Conservation (phyloP, 2,113 vertebrate species). For the Tragelaphus strepsiceros region DNA sequence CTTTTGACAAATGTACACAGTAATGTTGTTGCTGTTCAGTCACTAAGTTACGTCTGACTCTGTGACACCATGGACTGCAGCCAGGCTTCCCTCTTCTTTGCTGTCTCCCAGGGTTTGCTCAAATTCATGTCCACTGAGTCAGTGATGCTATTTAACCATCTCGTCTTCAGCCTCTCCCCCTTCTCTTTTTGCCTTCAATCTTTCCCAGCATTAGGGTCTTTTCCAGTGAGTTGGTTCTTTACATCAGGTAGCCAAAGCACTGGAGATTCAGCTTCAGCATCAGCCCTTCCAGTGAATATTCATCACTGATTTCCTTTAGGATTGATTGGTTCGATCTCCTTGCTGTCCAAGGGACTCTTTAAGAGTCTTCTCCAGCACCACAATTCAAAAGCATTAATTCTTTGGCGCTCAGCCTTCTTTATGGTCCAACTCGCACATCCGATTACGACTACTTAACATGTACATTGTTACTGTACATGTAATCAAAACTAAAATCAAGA, state of each 20-base stretch:
- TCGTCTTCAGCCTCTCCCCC: background rate
- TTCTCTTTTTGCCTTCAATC: background rate
- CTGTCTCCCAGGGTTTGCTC: background rate
- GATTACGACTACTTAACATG: background rate
- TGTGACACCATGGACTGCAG: background rate
- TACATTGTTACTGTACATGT: background rate
- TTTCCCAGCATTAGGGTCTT: background rate
- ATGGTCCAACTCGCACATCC: background rate
- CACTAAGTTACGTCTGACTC: background rate
- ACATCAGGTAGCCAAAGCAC: background rate
- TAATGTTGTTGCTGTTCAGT: background rate
- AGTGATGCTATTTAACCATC: background rate
- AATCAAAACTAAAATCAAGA: background rate
- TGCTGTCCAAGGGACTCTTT: background rate
- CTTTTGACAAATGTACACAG: background rate
- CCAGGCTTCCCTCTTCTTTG: background rate
- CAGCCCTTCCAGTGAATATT: background rate
- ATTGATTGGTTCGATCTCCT: background rate
- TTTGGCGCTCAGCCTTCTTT: background rate
- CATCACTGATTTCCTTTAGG: background rate
- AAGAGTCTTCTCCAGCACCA: background rate
- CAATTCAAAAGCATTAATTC: background rate
- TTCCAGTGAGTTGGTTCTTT: background rate
- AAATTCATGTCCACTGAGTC: background rate
- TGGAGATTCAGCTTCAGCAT: background rate